Conservation (phyloP, 2,888 invertebrate species). For the Trachelus troglodyta region DNA sequence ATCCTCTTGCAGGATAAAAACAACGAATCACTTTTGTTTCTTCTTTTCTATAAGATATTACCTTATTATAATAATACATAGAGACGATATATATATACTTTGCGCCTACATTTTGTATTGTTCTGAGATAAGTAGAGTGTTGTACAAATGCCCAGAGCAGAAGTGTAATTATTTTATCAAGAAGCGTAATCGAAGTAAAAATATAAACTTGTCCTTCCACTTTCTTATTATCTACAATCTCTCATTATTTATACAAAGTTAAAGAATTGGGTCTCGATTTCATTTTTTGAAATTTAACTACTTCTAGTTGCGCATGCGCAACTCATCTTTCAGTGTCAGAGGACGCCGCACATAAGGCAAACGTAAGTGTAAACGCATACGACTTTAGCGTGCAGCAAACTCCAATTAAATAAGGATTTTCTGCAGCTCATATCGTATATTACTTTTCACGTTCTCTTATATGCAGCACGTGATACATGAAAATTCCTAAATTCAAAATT, state of each 20-base stretch:
- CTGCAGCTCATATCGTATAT: no score
- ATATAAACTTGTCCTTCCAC: neutral
- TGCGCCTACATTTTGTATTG: constrained; percentile 9
- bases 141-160: constrained; percentile 35
- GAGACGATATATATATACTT: constrained; percentile 4
- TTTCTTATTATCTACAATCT: neutral
- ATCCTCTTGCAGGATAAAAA: neutral
- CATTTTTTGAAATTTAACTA: no score
- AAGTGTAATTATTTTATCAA: constrained; percentile 48
- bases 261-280: no score
- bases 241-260: neutral
- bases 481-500: no score
- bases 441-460: no score
- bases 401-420: no score
- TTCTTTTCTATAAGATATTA: neutral
- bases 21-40: neutral
- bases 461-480: no score
- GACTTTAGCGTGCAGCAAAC: no score
- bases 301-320: no score
- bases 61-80: neutral
- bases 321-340: no score
- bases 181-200: neutral
- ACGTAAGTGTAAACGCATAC: no score
- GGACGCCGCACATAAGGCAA: no score
- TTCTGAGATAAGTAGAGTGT: constrained; percentile 18